These are phyloP conservation scores for Hypomecis atomaria DNA, from an alignment of 2,888 invertebrate genomes.

Conservation along the genomic window DNA sequence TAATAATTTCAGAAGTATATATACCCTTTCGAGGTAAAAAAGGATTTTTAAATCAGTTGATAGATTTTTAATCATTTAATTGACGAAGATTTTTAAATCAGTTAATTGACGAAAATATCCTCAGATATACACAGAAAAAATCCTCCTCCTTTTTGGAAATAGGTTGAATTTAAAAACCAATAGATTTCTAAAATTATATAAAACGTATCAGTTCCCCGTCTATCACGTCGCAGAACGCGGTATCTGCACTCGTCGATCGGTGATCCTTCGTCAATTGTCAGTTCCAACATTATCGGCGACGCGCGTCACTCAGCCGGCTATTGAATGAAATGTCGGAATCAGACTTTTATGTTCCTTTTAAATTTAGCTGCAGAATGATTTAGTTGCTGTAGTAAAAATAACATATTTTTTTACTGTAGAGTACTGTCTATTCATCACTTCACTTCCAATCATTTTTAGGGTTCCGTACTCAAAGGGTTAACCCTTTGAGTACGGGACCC, in stretches of 20 bases:
- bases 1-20: too few species aligned
- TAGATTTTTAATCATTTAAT: too few species aligned
- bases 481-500: too few species aligned
- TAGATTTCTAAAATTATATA: constrained; percentile 39
- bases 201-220: constrained; percentile 52
- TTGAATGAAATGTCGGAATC: constrained; percentile 73
- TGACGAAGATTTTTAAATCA: too few species aligned
- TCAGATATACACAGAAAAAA: too few species aligned
- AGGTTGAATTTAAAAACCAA: not conserved
- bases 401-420: not conserved
- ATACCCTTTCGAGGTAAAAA: too few species aligned
- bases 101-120: too few species aligned
- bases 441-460: too few species aligned
- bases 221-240: constrained; percentile 49
- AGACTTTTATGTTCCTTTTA: constrained; percentile 49
- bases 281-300: constrained; percentile 68
- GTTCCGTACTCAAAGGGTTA: too few species aligned
- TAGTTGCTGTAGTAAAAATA: not conserved
- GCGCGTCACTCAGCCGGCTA: constrained; percentile 67
- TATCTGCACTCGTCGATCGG: constrained; percentile 63
- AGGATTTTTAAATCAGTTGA: too few species aligned
- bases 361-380: constrained; percentile 38
- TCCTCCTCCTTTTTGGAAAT: too few species aligned
- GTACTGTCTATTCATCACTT: too few species aligned
- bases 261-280: constrained; percentile 76